Base-by-base conservation (phyloP, 2,113 vertebrate species). In the Vulpes vulpes region DNA sequence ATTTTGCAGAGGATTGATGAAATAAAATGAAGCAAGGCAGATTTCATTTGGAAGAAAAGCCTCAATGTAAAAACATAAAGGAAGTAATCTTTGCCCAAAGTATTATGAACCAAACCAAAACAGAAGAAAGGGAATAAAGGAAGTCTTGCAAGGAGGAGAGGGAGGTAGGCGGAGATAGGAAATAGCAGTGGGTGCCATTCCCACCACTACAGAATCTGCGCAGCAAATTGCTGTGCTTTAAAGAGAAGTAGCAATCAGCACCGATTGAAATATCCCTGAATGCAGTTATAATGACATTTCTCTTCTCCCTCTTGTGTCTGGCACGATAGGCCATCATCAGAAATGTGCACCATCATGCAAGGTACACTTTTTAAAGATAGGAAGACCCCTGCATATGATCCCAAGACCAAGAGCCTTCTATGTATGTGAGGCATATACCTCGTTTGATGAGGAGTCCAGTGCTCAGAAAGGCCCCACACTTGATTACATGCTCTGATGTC, bases 191-290 rank as follows among this genome's bases (percentile, higher is more conserved):
- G 55, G 51, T 95, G 93, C 97, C 23, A 81, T 98, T 98, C 98
- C 98, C 67, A 95, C 96, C 98, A 96, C 98, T 96, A 93, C 97
- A 97, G 98, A 98, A 98, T 97, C 97, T 89, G 96, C 23, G 82
- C 96, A 64, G 96, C 96, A 98, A 98, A 98, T 98, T 98, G 97
- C 97, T 98, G 96, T 97, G 97, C 98, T 98, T 97, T 98, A 97
- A 98, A 98, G 98, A 98, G 98, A 98, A 97, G 98, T 62, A 98
- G 98, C 98, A 99, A 99, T 99, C 98, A 99, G 98, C 67, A 60
- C 92, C 98, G 97, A 99, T 98, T 98, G 99, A 98, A 99, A 99
- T 98, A 98, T 98, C 98, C 98, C 98, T 98, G 98, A 99, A 99
- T 98, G 98, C 94, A 96, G 96, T 97, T 95, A 85, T 98, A 98